Evolutionary conservation across 2,797 vertebrate species (phyloP).

Genomic region (Labroides dimidiatus): DNA sequence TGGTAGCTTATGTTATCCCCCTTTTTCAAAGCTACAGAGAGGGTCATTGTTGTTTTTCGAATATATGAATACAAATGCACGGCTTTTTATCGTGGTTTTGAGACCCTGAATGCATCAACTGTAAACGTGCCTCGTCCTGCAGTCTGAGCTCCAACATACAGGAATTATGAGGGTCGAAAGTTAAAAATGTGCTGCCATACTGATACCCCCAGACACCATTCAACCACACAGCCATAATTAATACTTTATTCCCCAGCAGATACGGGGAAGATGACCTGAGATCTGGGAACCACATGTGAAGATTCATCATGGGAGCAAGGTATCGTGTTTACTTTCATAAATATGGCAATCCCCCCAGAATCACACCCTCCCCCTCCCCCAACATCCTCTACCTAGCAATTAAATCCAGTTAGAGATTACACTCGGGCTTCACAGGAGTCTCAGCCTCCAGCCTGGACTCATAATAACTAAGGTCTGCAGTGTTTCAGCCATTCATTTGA

Average conservation of each 20-base stretch:
- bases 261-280: conserved; percentile 83
- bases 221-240: conserved; percentile 88
- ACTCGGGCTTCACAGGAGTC: conserved; percentile 80
- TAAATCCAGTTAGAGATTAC: conserved; percentile 85
- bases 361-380: conserved; percentile 52
- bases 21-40: conserved; percentile 62
- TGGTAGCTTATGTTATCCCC: conserved; percentile 59
- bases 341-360: conserved; percentile 81
- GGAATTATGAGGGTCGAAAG: conserved; percentile 83
- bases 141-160: conserved; percentile 75
- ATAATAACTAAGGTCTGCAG: conserved; percentile 79
- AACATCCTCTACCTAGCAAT: conserved; percentile 75
- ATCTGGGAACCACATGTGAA: conserved; percentile 85
- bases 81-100: conserved; percentile 39
- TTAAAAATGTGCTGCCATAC: conserved; percentile 79
- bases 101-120: conserved; percentile 67
- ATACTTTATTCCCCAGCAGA: conserved; percentile 84
- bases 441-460: conserved; percentile 78
- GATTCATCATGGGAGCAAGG: conserved; percentile 71
- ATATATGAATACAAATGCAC: conserved; percentile 74
- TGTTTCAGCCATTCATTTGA: conserved; percentile 82
- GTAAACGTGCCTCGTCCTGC: conserved; percentile 82
- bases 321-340: conserved; percentile 86
- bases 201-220: conserved; percentile 82
- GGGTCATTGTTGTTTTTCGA: conserved; percentile 75